These are phyloP conservation scores for Setipinna tenuifilis DNA, from an alignment of 2,797 vertebrate species.

Conservation along the genomic window DNA sequence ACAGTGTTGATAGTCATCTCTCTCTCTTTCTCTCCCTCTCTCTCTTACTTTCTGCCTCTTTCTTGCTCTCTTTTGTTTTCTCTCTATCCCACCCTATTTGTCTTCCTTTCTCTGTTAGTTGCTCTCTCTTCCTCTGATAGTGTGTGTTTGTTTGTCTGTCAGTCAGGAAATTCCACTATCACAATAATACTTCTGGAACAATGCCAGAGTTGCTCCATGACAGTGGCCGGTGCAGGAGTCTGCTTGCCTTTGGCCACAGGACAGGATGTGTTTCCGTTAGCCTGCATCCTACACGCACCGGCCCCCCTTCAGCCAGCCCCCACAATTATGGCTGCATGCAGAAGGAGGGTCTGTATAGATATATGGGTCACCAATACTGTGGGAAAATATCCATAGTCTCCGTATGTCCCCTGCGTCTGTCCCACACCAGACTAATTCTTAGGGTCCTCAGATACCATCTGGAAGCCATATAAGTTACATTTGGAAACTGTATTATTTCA, in stretches of 20 bases:
- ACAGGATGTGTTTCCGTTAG: background rate
- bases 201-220: background rate
- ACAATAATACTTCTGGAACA: conserved; percentile 10
- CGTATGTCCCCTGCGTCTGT: background rate
- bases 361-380: conserved; percentile 4
- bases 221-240: background rate
- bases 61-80: background rate
- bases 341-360: background rate
- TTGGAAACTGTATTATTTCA: no score
- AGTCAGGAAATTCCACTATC: conserved; percentile 7
- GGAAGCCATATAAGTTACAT: background rate
- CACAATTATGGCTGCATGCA: no score
- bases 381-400: background rate
- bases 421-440: no score
- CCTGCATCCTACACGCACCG: background rate
- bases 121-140: background rate
- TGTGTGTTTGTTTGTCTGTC: background rate
- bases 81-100: background rate
- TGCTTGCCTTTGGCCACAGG: background rate
- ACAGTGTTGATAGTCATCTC: background rate
- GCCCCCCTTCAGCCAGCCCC: background rate
- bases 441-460: background rate
- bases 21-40: background rate
- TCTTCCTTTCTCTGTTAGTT: background rate
- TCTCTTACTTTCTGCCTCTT: background rate